Evolutionary conservation across 2,888 invertebrate genomes (phyloP).

Genomic region (Caenorhabditis panamensis): DNA sequence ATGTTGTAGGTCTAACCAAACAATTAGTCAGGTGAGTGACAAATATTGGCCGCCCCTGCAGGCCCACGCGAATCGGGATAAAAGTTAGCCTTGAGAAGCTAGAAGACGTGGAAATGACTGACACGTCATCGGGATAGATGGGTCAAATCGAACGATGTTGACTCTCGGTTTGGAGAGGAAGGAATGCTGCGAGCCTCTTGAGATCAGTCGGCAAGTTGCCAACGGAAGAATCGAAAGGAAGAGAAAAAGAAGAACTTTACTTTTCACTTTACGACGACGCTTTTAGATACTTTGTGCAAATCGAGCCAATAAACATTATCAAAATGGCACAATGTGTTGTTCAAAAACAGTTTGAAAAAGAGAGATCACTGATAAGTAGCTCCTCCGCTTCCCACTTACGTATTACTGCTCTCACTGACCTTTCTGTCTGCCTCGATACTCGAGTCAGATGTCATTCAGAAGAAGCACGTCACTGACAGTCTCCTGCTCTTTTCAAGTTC

Average conservation of each 20-base stretch:
- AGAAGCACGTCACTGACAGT: slow-evolving; percentile 1
- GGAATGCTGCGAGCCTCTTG: too few relatives aligned
- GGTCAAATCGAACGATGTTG: slow-evolving; percentile 26
- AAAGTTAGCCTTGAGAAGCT: slow-evolving; percentile 29
- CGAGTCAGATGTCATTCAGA: neutral
- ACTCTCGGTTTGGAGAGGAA: slow-evolving; percentile 36
- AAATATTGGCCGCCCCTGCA: slow-evolving; percentile 48
- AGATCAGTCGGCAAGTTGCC: too few relatives aligned
- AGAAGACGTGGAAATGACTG: slow-evolving; percentile 34
- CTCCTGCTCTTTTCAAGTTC: neutral
- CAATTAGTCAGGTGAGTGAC: slow-evolving; percentile 61
- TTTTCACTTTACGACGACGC: too few relatives aligned
- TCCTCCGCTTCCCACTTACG: too few relatives aligned
- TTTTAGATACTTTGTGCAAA: too few relatives aligned
- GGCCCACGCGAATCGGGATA: slow-evolving; percentile 49
- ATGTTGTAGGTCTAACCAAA: slow-evolving; percentile 59
- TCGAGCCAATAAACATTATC: too few relatives aligned
- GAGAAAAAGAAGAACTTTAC: too few relatives aligned
- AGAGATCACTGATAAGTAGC: too few relatives aligned
- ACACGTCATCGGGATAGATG: slow-evolving; percentile 5
- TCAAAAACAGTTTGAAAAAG: neutral
- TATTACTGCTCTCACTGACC: too few relatives aligned
- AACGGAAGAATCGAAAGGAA: slow-evolving; percentile 32
- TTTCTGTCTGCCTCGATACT: too few relatives aligned
- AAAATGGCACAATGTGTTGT: neutral